Conservation (phyloP, 2,113 vertebrate species). For the Bungarus multicinctus region DNA sequence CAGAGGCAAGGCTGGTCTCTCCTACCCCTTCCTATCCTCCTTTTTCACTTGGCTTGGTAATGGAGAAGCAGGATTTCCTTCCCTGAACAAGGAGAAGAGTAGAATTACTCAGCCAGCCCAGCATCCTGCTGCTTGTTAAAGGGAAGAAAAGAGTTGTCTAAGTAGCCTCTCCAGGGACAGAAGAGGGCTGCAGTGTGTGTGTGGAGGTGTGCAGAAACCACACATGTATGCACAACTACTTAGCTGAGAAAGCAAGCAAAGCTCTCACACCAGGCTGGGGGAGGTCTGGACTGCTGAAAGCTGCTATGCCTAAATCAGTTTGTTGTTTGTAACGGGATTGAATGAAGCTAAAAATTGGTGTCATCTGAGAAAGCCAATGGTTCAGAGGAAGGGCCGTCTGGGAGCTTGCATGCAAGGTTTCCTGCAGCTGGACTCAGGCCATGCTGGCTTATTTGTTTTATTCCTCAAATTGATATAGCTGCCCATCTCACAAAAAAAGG, state of each 20-base stretch:
- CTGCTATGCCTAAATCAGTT: neutral
- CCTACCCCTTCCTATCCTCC: no score
- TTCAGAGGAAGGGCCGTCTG: neutral
- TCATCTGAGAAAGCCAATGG: conserved; percentile 35
- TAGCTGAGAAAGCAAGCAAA: neutral
- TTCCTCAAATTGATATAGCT: neutral
- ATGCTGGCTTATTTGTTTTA: neutral
- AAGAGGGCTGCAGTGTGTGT: neutral
- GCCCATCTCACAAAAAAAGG: no score
- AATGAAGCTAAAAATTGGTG: conserved; percentile 35
- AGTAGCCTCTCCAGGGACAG: conserved; percentile 24
- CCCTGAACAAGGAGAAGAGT: conserved; percentile 21
- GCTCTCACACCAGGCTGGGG: neutral
- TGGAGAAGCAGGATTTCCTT: conserved; percentile 40
- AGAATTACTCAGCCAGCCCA: conserved; percentile 39
- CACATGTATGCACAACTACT: rapidly evolving
- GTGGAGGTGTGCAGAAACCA: neutral
- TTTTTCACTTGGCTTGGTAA: conserved; percentile 1
- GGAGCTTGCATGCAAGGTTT: conserved; percentile 15
- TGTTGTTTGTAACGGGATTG: conserved; percentile 3
- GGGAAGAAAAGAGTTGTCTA: conserved; percentile 17
- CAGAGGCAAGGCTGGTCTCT: neutral
- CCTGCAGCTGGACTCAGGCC: neutral
- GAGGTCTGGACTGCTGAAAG: neutral
- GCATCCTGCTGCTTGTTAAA: conserved; percentile 5